phyloP scores from a whole-genome alignment of 2,888 invertebrate species.

The Sesamia inferens region DNA sequence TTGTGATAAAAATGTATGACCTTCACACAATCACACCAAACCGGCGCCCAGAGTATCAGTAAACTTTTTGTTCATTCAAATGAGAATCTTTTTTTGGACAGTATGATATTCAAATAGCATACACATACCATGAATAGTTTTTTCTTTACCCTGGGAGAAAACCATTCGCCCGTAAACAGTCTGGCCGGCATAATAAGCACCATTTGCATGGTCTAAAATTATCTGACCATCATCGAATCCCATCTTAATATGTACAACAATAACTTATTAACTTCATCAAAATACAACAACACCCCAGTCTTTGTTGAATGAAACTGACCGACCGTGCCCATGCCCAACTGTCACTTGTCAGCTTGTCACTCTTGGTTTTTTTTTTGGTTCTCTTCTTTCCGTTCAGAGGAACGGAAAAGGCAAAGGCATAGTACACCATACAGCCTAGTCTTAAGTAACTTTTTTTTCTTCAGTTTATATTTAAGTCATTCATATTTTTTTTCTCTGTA shows the following conservation, averaged over 20 bases:
- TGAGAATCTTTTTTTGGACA: slow-evolving; percentile 18
- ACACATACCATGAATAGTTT: slow-evolving; percentile 82
- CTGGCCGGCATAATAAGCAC: slow-evolving; percentile 80
- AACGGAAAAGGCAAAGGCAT: too few relatives aligned
- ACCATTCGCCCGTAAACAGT: slow-evolving; percentile 76
- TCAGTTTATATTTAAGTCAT: background rate
- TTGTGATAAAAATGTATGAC: slow-evolving; percentile 13
- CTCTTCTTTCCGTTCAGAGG: too few relatives aligned
- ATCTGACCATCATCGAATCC: slow-evolving; percentile 82
- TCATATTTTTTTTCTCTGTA: too few relatives aligned
- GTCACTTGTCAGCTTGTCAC: too few relatives aligned
- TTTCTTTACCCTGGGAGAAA: slow-evolving; percentile 78
- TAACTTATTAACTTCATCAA: slow-evolving; percentile 14
- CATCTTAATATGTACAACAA: slow-evolving; percentile 67
- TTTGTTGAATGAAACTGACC: slow-evolving; percentile 24
- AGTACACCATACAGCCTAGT: too few relatives aligned
- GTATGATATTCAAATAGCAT: slow-evolving; percentile 19
- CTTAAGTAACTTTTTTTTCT: too few relatives aligned
- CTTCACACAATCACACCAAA: slow-evolving; percentile 16
- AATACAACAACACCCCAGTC: slow-evolving; percentile 3
- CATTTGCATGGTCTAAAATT: slow-evolving; percentile 77
- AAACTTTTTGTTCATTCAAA: slow-evolving; percentile 28
- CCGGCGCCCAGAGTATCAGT: background rate
- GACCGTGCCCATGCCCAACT: too few relatives aligned
- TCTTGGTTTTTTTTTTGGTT: too few relatives aligned